phyloP scores from a whole-genome alignment of 2,888 invertebrate species.

The Cantharis rustica region DNA sequence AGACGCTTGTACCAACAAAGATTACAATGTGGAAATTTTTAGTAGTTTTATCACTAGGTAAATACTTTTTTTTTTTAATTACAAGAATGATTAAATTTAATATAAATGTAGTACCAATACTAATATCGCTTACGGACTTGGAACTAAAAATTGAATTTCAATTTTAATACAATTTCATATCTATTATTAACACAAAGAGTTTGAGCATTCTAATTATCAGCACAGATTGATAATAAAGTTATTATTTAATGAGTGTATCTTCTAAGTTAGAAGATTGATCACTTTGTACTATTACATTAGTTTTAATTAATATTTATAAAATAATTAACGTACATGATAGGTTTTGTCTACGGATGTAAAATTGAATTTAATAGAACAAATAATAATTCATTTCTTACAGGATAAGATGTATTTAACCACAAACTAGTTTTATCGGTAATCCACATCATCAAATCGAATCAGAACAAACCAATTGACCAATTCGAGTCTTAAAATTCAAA shows the following conservation, averaged over 20 bases:
- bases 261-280: not conserved
- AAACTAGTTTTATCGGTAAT: too few species aligned
- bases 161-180: not conserved
- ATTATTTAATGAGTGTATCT: not conserved
- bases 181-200: not conserved
- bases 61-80: not conserved
- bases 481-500: too few species aligned
- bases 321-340: too few species aligned
- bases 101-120: not conserved
- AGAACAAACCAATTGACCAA: too few species aligned
- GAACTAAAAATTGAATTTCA: not conserved
- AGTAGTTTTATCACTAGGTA: conserved; percentile 14
- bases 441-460: too few species aligned
- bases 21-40: conserved; percentile 6
- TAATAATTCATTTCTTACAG: too few species aligned
- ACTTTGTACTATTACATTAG: too few species aligned
- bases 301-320: too few species aligned
- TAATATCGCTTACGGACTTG: not conserved
- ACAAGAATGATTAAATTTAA: not conserved
- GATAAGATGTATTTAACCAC: too few species aligned
- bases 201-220: not conserved
- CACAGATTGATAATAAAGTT: not conserved
- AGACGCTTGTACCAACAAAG: not conserved
- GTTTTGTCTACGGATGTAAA: too few species aligned
- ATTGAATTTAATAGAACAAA: too few species aligned